Base-by-base conservation (phyloP, 2,797 vertebrate genomes). In the Limnodromus scolopaceus region DNA sequence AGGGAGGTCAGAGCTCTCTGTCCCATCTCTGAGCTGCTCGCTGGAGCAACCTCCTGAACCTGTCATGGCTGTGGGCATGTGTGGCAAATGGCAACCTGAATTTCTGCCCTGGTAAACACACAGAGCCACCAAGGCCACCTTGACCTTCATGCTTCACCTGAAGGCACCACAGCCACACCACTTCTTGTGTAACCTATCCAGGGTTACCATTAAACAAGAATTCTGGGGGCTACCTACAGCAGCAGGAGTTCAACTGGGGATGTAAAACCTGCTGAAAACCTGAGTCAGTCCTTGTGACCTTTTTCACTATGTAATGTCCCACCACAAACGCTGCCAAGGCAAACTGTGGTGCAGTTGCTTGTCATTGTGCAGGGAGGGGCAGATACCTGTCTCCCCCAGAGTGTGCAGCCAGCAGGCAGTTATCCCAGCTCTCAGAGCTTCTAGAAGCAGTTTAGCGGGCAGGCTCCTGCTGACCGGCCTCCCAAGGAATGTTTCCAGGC, bases 401-500 rank as follows among this genome's bases (percentile, higher is more conserved):
- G 34, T 16, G 10, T 41, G 45, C 17, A 51, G 7, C 9, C 38
- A 51, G 22, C 39, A 54, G 19, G 27, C 2, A 1, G 54, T 49
- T 82, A 19, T 38, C 23, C 30, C 19, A 49, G 41, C 38, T 77
- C 34, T 46, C 69, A 65, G 34, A 75, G 57, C 53, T 78, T 23
- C 57, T 51, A 61, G 55, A 51, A 76, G 38, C 17, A 72, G 38
- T 23, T 79, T 9, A 61, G 30, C 3, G 0, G 24, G 10, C 41
- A 43, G 65, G 34, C 12, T 83, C n/a, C 75, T 93, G 65, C n/a
- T 4, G 2, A 23, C 5, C 17, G 14, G 19, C 28, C 43, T 75
- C 1, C 0, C 3, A 1, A 46, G 13, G 15, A 43, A 6, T 0
- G 0, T 83, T 85, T 83, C 22, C 53, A 87, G 46, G 11, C 19